Evolutionary conservation across 37 sponge, comb jelly and placozoan species (phyloP).

Genomic region (Diacarnus erythraeanus): DNA sequence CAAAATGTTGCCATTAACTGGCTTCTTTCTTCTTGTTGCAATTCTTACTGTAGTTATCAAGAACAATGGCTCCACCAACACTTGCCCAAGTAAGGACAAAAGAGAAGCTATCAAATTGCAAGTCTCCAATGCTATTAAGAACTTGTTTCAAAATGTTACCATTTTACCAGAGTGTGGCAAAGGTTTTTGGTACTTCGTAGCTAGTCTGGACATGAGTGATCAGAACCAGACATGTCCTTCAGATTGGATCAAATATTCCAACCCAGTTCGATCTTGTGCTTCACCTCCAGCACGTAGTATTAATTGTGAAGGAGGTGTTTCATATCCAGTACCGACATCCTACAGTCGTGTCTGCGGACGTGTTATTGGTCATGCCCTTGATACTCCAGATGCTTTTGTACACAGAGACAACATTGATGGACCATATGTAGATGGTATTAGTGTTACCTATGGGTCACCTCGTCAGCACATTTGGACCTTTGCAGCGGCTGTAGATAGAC

Average conservation of each 20-base stretch:
- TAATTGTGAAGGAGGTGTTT: neutral
- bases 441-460: constrained; percentile 7
- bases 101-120: neutral
- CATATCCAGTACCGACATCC: neutral
- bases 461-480: constrained; percentile 29
- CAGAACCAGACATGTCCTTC: neutral
- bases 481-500: neutral
- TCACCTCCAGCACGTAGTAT: neutral
- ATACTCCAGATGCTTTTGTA: neutral
- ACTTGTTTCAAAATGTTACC: neutral
- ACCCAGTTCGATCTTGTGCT: neutral
- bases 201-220: neutral
- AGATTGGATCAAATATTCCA: neutral
- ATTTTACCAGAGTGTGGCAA: neutral
- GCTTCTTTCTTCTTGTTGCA: neutral
- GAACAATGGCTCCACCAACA: neutral
- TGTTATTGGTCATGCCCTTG: neutral
- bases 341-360: constrained; percentile 6
- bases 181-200: neutral
- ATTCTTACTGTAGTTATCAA: neutral
- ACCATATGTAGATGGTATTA: neutral
- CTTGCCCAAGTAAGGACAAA: neutral
- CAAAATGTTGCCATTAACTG: neutral
- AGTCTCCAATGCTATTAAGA: neutral
- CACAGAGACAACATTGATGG: neutral